phyloP scores from a whole-genome alignment of 2,797 vertebrate genomes.

The Acestrorhynchus altus region DNA sequence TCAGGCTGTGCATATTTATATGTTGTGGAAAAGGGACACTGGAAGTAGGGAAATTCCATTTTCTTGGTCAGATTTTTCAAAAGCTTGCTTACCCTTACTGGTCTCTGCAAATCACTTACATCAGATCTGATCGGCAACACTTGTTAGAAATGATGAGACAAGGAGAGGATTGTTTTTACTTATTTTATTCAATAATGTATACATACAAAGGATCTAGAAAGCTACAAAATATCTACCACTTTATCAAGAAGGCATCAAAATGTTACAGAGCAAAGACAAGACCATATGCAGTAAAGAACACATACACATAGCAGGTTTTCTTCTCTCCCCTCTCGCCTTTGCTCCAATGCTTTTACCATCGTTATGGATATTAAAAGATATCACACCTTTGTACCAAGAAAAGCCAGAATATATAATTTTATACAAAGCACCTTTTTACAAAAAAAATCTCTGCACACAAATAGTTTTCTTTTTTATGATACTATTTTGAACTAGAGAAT shows the following conservation, averaged over 20 bases:
- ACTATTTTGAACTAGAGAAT: constrained; percentile 91
- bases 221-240: constrained; percentile 99
- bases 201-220: constrained; percentile 99
- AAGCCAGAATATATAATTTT: constrained; percentile 94
- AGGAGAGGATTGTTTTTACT: constrained; percentile 75
- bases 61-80: no score
- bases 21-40: no score
- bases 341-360: constrained; percentile 92
- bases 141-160: background rate
- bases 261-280: constrained; percentile 98
- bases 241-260: constrained; percentile 99
- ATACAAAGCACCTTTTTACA: constrained; percentile 93
- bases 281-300: constrained; percentile 97
- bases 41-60: no score
- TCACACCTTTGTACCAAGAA: constrained; percentile 97
- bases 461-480: constrained; percentile 89
- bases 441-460: constrained; percentile 93
- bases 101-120: no score
- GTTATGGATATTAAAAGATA: constrained; percentile 96
- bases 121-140: no score
- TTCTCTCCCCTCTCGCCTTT: constrained; percentile 76
- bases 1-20: no score
- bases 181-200: constrained; percentile 99
- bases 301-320: constrained; percentile 86
- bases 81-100: no score